A percentile compares a stretch with the other conserved stretches of the same genome.
Evolutionary conservation across 2,797 vertebrate species (phyloP).

Genomic region (Uromys caudimaculatus): DNA sequence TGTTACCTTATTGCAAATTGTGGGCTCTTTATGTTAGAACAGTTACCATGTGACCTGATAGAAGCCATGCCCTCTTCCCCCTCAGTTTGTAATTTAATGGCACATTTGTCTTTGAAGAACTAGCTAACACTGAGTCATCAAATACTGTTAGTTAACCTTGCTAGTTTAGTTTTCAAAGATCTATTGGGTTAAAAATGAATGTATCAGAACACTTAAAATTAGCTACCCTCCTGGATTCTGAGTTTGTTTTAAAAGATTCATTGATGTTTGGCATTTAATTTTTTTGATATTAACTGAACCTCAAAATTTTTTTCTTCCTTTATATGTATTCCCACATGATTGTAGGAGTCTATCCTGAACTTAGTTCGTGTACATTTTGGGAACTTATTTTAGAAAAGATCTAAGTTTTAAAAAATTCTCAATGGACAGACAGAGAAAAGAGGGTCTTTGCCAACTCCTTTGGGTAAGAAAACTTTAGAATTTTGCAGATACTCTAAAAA

Average conservation of each 20-base stretch:
- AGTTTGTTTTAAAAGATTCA: constrained; percentile 77
- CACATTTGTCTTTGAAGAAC: constrained; percentile 58
- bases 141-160: constrained; percentile 44
- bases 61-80: not conserved
- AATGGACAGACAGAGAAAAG: constrained; percentile 82
- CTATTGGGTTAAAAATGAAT: constrained; percentile 26
- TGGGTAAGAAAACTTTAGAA: constrained; percentile 83
- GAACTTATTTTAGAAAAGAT: constrained; percentile 83
- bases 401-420: constrained; percentile 82
- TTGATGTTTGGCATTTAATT: constrained; percentile 78
- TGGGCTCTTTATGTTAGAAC: constrained; percentile 45
- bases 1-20: constrained; percentile 6
- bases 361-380: constrained; percentile 82
- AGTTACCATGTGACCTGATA: constrained; percentile 13
- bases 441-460: constrained; percentile 82
- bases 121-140: constrained; percentile 65
- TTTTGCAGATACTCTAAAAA: constrained; percentile 83
- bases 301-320: constrained; percentile 82
- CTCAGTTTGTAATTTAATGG: constrained; percentile 43
- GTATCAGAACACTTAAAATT: constrained; percentile 66
- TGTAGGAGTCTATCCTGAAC: constrained; percentile 81
- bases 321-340: constrained; percentile 83
- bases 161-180: constrained; percentile 57
- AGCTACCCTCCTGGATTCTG: constrained; percentile 66
- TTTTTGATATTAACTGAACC: constrained; percentile 82